These are phyloP conservation scores for Siderastrea siderea DNA, from an alignment of 92 coral and sea anemone species.

Conservation along the genomic window DNA sequence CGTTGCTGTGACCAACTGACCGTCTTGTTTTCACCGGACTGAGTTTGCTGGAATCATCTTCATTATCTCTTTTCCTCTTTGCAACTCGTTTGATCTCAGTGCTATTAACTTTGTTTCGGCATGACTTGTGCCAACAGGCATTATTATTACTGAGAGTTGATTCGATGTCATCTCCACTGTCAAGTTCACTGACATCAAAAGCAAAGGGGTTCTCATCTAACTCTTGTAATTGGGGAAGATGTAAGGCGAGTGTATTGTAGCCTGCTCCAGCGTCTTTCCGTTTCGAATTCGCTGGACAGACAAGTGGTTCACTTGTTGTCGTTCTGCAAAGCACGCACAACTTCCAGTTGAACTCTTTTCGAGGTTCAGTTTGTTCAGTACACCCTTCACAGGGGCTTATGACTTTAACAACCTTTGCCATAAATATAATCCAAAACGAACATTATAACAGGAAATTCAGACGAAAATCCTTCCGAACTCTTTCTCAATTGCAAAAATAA, in stretches of 20 bases:
- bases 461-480: too few relatives aligned
- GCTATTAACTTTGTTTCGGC: conserved; percentile 53
- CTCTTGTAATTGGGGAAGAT: conserved; percentile 26
- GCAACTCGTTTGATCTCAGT: conserved; percentile 41
- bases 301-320: conserved; percentile 12
- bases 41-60: conserved; percentile 9
- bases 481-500: too few relatives aligned
- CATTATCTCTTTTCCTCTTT: conserved; percentile 37
- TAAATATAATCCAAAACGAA: too few relatives aligned
- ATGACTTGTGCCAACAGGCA: conserved; percentile 72
- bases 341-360: conserved; percentile 15
- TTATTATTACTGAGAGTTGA: conserved; percentile 42
- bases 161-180: conserved; percentile 43
- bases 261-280: conserved; percentile 67
- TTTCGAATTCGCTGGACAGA: conserved; percentile 70
- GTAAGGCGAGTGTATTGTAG: conserved; percentile 35
- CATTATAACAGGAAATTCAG: too few relatives aligned
- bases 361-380: too few relatives aligned
- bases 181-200: conserved; percentile 25
- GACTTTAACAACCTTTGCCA: too few relatives aligned
- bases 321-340: conserved; percentile 62
- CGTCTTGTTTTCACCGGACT: conserved; percentile 65
- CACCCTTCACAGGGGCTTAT: too few relatives aligned
- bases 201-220: conserved; percentile 25
- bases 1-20: conserved; percentile 3